Base-by-base conservation (phyloP, 2,888 invertebrate species). In the Megaustenia siamemsis region DNA sequence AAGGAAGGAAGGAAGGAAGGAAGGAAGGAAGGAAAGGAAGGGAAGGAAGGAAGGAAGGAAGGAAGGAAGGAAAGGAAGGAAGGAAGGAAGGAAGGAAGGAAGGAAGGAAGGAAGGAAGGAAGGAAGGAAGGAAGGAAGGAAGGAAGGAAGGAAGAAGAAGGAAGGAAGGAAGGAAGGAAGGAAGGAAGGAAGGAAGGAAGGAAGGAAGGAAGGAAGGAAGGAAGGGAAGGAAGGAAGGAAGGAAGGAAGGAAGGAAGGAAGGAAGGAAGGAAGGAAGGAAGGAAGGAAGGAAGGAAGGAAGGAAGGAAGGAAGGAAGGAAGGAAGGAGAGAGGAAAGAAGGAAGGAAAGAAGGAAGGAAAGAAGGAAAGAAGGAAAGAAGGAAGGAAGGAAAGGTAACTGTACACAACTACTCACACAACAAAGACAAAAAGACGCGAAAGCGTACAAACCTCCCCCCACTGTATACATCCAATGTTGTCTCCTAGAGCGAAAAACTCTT, bases 171-270 rank as follows among this genome's bases (percentile, higher is more conserved):
- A n/a, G n/a, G 24, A 60, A 73, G 73, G 40, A 73, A 73, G 73
- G 45, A 71, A 21, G 71, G 38, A 71, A 71, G 71, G 71, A 73
- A 43, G 45, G 73, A 43, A 24, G 45, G 75, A 75, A n/a, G 43
- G 75, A 49, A 45, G 75, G 75, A 75, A 45, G 75, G 75, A 75
- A 45, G 75, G 75, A 75, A 45, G 75, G 49, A 75, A 45, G 75
- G 35, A 75, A 45, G 75, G 49, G 49, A 45, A 45, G 75, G 75
- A 75, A 45, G 75, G 75, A 75, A 45, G 75, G 75, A 73, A 43
- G 73, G 43, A 73, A 43, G 73, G 43, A 73, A 43, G 73, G 73
- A 73, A 43, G 73, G 73, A 73, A 43, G 73, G 73, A 73, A 43
- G 73, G 73, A 73, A 43, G 40, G 73, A 73, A 45, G 75, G 49